Base-by-base conservation (phyloP, 2,888 invertebrate genomes). In the Heliconius cydno region DNA sequence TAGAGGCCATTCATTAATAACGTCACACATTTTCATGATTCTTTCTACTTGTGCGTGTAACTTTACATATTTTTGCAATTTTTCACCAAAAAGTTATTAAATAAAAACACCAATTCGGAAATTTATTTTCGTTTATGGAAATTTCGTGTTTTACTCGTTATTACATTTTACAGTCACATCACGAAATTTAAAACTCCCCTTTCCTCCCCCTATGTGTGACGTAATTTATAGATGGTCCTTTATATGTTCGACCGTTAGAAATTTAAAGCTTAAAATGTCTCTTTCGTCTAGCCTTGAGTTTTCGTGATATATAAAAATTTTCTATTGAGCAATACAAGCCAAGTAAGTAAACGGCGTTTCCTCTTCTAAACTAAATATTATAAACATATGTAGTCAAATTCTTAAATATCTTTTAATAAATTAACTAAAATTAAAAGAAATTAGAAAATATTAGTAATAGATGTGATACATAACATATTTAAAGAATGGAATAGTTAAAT, bases 401-500 rank as follows among this genome's bases (percentile, higher is more conserved):
- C 76, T 76, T 79, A 22, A 80, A 75, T 79, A 79, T 77, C 76
- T 80, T 63, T 60, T 72, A 73, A 77, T 60, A 79, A 80, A 79
- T 77, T 78, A 82, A 57, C 10, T 73, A 73, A 72, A 30, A 22
- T 68, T 57, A 52, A 60, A 72, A n/a, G 13, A 60, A 34, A 73
- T 34, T 73, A 60, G 72, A 82, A 80, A 77, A 52, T 38, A 76
- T 60, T 77, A 76, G 79, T 79, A 78, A 82, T 82, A 80, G 80
- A 82, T 79, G 82, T 82, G 82, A 80, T 79, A 82, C 83, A 85
- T 84, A 85, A 83, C 77, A 85, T 86, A 87, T 91, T 87, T 85
- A 86, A 86, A 84, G 83, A 89, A 90, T 89, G 86, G 87, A 88
- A 88, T 89, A 90, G 86, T 86, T 87, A 78, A 87, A 88, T 89